phyloP scores from a whole-genome alignment of 1,140 invertebrate genomes.

The Caenorhabditis elegans region DNA sequence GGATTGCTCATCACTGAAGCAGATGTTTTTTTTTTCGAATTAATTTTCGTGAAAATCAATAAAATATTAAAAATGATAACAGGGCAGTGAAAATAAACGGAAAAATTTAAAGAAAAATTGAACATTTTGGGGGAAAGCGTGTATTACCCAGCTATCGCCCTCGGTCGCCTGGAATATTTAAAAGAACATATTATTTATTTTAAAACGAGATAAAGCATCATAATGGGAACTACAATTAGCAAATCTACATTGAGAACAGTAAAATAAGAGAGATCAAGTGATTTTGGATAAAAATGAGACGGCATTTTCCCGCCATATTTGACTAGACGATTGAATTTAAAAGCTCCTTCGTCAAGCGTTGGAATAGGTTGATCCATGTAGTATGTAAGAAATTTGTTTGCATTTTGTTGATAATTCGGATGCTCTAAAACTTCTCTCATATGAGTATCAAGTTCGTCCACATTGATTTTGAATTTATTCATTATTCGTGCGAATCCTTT shows the following conservation, averaged over 20 bases:
- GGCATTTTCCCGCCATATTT: background rate
- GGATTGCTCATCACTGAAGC: no score
- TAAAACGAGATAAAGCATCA: background rate
- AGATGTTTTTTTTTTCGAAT: no score
- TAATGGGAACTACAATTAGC: background rate
- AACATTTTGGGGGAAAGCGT: no score
- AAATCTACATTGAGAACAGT: background rate
- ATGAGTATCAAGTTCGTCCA: background rate
- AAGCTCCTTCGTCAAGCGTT: background rate
- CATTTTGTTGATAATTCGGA: background rate
- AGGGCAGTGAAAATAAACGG: no score
- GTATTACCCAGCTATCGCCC: no score
- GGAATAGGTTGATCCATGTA: constrained; percentile 33
- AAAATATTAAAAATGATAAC: no score
- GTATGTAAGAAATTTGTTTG: background rate
- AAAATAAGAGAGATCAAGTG: background rate
- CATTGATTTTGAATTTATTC: constrained; percentile 10
- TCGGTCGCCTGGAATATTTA: no score
- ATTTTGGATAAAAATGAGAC: background rate
- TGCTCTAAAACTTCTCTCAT: background rate
- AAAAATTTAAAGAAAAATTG: no score
- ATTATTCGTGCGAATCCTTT: constrained; percentile 32
- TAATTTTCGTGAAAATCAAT: no score
- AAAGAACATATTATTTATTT: background rate
- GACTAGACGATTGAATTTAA: background rate